These are phyloP conservation scores for Eupithecia inturbata DNA, from an alignment of 2,888 invertebrate genomes.

Conservation along the genomic window DNA sequence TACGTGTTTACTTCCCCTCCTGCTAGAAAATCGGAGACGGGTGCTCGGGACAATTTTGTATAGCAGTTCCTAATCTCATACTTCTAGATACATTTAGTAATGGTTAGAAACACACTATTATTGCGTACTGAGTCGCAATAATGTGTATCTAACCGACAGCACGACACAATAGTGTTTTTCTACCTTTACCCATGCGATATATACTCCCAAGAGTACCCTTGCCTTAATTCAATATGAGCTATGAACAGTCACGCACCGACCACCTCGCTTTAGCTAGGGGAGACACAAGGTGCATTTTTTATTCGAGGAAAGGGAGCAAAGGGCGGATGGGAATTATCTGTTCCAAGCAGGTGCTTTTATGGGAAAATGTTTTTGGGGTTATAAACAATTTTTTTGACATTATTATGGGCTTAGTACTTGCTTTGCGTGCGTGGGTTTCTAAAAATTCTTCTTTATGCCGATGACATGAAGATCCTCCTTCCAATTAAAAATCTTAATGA, in stretches of 20 bases:
- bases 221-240: constrained; percentile 13
- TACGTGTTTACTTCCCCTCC: too few species aligned
- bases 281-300: constrained; percentile 46
- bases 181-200: not conserved
- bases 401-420: not conserved
- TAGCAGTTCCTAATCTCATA: too few species aligned
- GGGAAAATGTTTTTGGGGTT: constrained; percentile 12
- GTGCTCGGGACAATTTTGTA: too few species aligned
- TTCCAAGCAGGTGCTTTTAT: constrained; percentile 53
- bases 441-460: too few species aligned
- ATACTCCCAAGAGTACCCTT: constrained; percentile 1
- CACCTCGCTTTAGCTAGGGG: constrained; percentile 37
- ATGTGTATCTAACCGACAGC: not conserved
- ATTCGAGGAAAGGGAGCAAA: constrained; percentile 41
- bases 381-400: not conserved
- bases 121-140: not conserved
- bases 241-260: constrained; percentile 14
- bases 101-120: not conserved
- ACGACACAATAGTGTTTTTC: not conserved
- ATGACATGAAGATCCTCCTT: too few species aligned
- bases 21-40: too few species aligned
- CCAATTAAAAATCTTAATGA: too few species aligned
- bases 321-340: constrained; percentile 63
- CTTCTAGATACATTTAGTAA: too few species aligned
- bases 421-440: too few species aligned